Evolutionary conservation across 1,140 invertebrate genomes (phyloP).

Genomic region (Sycobia sp.): DNA sequence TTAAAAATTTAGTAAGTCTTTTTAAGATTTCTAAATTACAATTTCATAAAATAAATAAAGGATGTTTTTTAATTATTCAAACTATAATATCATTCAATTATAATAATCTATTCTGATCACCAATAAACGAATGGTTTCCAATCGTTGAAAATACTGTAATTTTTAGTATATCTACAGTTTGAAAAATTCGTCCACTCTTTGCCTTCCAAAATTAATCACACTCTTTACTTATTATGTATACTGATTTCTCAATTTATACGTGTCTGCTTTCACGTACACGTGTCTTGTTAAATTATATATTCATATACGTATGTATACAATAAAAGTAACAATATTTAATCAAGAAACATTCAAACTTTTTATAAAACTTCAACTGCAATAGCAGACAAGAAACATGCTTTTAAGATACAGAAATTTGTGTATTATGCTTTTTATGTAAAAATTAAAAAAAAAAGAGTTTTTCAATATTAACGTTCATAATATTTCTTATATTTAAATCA

Average conservation of each 20-base stretch:
- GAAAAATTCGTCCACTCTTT: slow-evolving; percentile 49
- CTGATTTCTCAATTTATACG: slow-evolving; percentile 29
- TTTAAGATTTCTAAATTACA: not conserved
- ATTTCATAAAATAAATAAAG: too few species aligned
- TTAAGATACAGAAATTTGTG: slow-evolving; percentile 14
- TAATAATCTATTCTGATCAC: slow-evolving; percentile 17
- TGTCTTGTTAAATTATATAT: slow-evolving; percentile 27
- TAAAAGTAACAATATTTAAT: slow-evolving; percentile 15
- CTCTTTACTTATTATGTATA: slow-evolving; percentile 39
- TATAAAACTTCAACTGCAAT: slow-evolving; percentile 8
- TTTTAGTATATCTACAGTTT: slow-evolving; percentile 37
- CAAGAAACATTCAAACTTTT: slow-evolving; percentile 21
- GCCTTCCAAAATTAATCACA: slow-evolving; percentile 49
- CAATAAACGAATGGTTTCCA: slow-evolving; percentile 41
- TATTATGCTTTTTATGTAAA: slow-evolving; percentile 11
- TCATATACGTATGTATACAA: slow-evolving; percentile 14
- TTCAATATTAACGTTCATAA: slow-evolving; percentile 21
- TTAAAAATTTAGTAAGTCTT: not conserved
- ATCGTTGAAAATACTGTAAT: slow-evolving; percentile 30
- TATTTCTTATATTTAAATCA: slow-evolving; percentile 16
- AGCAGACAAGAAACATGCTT: slow-evolving; percentile 18
- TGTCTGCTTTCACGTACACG: slow-evolving; percentile 26
- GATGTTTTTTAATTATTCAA: too few species aligned
- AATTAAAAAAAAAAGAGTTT: slow-evolving; percentile 24
- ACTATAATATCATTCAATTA: too few species aligned